Evolutionary conservation across 1,140 invertebrate species (phyloP).

Genomic region (Brachionus sp.): DNA sequence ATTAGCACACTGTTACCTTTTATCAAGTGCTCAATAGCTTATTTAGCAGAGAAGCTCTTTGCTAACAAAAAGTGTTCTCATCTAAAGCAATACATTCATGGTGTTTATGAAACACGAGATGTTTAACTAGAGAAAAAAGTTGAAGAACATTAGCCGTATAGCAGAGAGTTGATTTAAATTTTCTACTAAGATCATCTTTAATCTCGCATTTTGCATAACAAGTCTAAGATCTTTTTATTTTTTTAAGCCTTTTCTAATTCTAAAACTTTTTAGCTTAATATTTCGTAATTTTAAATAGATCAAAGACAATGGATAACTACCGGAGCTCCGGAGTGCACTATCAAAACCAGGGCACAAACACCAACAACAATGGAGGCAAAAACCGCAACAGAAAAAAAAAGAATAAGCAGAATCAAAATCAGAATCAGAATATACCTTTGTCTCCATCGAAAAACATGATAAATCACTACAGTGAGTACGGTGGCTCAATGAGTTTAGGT

Average conservation of each 20-base stretch:
- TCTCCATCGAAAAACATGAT: background rate
- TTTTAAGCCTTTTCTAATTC: background rate
- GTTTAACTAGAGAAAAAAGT: conserved; percentile 1
- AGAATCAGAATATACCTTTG: background rate
- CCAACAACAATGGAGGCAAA: background rate
- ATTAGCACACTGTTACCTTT: background rate
- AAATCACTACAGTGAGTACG: background rate
- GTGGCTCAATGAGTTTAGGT: conserved; percentile 14
- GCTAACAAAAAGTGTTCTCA: background rate
- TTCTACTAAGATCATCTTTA: background rate
- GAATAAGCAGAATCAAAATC: background rate
- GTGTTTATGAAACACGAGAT: background rate
- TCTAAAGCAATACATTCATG: background rate
- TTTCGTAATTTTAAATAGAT: background rate
- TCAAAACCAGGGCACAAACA: conserved; percentile 29
- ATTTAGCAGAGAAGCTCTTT: background rate
- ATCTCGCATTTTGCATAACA: background rate
- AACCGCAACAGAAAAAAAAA: conserved; percentile 7
- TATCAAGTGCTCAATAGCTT: background rate
- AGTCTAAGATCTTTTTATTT: background rate
- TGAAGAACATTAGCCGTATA: conserved; percentile 18
- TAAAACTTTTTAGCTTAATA: conserved; percentile 16
- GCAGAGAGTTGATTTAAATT: background rate
- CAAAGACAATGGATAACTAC: conserved; percentile 5
- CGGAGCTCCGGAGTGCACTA: background rate